These are phyloP conservation scores for Axea sp. DNA, from an alignment of 2,888 invertebrate genomes.

Conservation along the genomic window DNA sequence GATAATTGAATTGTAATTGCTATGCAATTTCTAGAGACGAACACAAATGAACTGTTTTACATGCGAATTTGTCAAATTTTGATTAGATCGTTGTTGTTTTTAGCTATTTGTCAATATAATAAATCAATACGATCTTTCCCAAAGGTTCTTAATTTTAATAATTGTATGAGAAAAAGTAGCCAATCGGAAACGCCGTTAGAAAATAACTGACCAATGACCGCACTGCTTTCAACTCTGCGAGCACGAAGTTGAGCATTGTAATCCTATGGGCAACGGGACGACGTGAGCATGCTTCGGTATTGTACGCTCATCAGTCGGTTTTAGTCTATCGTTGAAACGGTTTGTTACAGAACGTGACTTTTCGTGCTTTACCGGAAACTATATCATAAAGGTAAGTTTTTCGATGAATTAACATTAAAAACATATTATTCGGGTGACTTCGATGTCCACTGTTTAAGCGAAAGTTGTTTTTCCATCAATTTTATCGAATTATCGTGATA, in stretches of 20 bases:
- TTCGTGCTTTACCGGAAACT: not conserved
- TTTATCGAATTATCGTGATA: not conserved
- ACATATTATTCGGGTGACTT: not conserved
- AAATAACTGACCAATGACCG: slow-evolving; percentile 13
- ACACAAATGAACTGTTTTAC: no score
- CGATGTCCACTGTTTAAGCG: not conserved
- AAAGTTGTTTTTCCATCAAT: not conserved
- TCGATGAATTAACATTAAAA: not conserved
- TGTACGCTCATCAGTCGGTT: slow-evolving; percentile 17
- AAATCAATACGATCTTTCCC: slow-evolving; percentile 35
- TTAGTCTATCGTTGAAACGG: slow-evolving; percentile 1
- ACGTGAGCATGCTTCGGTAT: slow-evolving; percentile 22
- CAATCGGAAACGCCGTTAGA: slow-evolving; percentile 23
- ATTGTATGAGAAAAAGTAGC: slow-evolving; percentile 17
- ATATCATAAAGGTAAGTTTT: slow-evolving; percentile 8
- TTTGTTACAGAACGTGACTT: slow-evolving; percentile 2
- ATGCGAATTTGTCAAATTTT: no score
- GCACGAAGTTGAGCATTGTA: slow-evolving; percentile 8
- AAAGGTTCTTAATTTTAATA: slow-evolving; percentile 39
- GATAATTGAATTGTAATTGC: no score
- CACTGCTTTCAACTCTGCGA: slow-evolving; percentile 1
- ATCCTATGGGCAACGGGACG: not conserved
- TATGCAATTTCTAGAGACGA: no score
- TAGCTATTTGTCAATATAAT: slow-evolving; percentile 29
- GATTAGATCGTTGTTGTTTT: slow-evolving; percentile 7